Conservation (phyloP, 1,140 invertebrate genomes). For the Phymastichus coffea region DNA sequence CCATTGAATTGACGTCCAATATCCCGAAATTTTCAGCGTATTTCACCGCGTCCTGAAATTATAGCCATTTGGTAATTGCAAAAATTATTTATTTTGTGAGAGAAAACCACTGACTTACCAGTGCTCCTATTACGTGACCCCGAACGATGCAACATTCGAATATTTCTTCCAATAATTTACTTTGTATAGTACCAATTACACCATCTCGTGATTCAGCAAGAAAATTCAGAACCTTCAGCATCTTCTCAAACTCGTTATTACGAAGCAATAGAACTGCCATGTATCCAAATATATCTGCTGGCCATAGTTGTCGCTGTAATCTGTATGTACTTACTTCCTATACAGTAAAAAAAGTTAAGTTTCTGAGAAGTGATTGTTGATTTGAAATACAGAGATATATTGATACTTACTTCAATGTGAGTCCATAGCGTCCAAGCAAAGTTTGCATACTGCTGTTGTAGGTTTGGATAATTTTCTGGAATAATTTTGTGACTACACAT, state of each 20-base stretch:
- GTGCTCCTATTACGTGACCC: slow-evolving; percentile 22
- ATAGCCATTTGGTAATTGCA: too few relatives aligned
- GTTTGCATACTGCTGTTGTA: slow-evolving; percentile 30
- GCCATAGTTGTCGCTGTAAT: background rate
- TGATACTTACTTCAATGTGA: slow-evolving; percentile 33
- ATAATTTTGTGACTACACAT: slow-evolving; percentile 27
- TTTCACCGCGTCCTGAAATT: slow-evolving; percentile 23
- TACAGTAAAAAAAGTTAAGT: background rate
- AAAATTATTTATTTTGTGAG: background rate
- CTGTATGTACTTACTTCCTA: slow-evolving; percentile 22
- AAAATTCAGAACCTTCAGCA: slow-evolving; percentile 29
- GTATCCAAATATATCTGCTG: slow-evolving; percentile 4
- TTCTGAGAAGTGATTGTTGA: background rate
- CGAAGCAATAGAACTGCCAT: slow-evolving; percentile 35
- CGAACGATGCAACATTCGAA: slow-evolving; percentile 33
- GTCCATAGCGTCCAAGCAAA: slow-evolving; percentile 37
- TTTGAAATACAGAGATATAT: background rate
- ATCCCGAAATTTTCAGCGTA: slow-evolving; percentile 21
- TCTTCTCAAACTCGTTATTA: slow-evolving; percentile 32
- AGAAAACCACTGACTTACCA: slow-evolving; percentile 35
- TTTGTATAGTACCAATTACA: slow-evolving; percentile 26
- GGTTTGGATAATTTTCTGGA: slow-evolving; percentile 34
- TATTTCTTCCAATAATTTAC: slow-evolving; percentile 29
- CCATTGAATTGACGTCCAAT: slow-evolving; percentile 22
- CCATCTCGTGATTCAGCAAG: slow-evolving; percentile 16